Base-by-base conservation (phyloP, 2,113 vertebrate genomes). In the Azemiops feae region DNA sequence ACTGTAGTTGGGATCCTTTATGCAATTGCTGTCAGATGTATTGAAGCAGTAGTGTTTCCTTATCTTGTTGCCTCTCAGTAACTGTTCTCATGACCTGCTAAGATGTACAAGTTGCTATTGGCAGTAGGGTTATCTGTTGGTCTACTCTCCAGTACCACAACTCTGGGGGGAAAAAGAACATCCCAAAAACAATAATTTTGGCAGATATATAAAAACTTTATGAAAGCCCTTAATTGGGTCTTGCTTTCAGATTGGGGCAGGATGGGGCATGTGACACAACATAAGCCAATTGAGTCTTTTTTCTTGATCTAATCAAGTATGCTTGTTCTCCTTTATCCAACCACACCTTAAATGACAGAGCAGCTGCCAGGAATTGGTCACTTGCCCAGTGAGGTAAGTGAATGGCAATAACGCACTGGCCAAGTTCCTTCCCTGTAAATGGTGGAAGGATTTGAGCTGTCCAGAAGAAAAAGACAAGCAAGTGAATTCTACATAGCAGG, bases 51-150 rank as follows among this genome's bases (percentile, higher is more conserved):
- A 97, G 97, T 96, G 96, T 93, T 94, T 89, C 89, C 95, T 91
- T 30, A 20, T 60, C 93, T 20, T 1, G 89, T 54, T 91, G 23
- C 30, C 53, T 93, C 94, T 99, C 98, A 99, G 98, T 99, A 99
- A 97, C 99, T 99, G 98, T 99, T 99, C 96, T 99, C 99, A 1
- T 99, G 99, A 94, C 99, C 99, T 50, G 99, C 99, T 96, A 99
- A 98, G 98, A 99, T 99, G 95, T 99, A 99, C 91, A 99, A 97
- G 96, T 99, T 99, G 98, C 99, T 99, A 97, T 99, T 98, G 97
- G 99, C 99, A 58, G 99, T 99, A 0, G 99, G 99, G 98, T 99
- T 99, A 96, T 99, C 99, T 0, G 99, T 99, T 0, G 99, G 99
- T 94, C 99, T 97, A 94, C 99, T 99, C 97, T 99, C 99, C 98